These are phyloP conservation scores for Drosophila anceps DNA, from an alignment of 2,888 invertebrate genomes.

Conservation along the genomic window DNA sequence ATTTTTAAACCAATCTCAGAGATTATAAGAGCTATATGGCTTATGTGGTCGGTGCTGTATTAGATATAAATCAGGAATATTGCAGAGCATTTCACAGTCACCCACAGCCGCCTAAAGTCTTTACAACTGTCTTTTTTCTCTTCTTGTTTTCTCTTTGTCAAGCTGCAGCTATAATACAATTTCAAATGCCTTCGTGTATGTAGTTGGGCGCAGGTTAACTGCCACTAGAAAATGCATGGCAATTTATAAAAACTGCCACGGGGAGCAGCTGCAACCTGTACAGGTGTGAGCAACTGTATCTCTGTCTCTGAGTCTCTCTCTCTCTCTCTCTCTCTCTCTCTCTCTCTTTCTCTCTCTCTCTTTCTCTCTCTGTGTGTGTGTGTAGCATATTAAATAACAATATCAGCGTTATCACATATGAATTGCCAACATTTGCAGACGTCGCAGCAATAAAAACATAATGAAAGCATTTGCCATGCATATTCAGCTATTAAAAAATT, in stretches of 20 bases:
- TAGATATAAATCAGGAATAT: no score
- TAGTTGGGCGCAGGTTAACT: slow-evolving; percentile 10
- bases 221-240: slow-evolving; percentile 62
- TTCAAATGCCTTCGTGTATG: slow-evolving; percentile 23
- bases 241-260: slow-evolving; percentile 52
- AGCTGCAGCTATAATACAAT: neutral
- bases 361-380: slow-evolving; percentile 5
- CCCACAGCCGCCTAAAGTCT: no score
- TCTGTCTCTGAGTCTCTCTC: neutral
- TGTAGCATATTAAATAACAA: slow-evolving; percentile 64
- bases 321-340: neutral
- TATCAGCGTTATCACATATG: slow-evolving; percentile 56
- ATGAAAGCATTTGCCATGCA: slow-evolving; percentile 66
- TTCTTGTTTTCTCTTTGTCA: neutral
- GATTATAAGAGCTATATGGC: no score
- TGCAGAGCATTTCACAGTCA: neutral
- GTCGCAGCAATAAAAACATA: slow-evolving; percentile 61
- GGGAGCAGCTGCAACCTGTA: slow-evolving; percentile 8
- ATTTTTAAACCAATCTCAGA: no score
- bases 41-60: no score
- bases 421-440: slow-evolving; percentile 57
- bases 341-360: no score
- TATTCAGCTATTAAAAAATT: slow-evolving; percentile 54
- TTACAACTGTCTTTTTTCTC: neutral
- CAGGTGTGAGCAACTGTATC: slow-evolving; percentile 1